Base-by-base conservation (phyloP, 2,888 invertebrate genomes). In the Enoplolaimus lenunculus region DNA sequence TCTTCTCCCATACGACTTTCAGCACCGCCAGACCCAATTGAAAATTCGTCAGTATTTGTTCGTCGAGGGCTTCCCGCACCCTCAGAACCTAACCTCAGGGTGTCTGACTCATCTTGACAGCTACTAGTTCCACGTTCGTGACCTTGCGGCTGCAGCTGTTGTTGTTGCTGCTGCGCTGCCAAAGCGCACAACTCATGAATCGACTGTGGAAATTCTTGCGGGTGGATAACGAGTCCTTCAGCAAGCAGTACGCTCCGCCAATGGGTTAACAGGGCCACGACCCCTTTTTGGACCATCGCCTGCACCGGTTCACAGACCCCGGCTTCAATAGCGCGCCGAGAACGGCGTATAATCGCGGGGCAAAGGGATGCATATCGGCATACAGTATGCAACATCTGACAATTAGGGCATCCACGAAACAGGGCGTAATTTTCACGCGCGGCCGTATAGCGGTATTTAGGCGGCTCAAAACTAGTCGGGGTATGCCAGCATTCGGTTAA, bases 161-260 rank as follows among this genome's bases (percentile, higher is more conserved):
- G n/a, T n/a, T n/a, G n/a, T n/a, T n/a, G n/a, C n/a, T n/a, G n/a
- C n/a, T n/a, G n/a, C n/a, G n/a, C n/a, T n/a, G 45, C 45, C 45
- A 45, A 21, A 7, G 7, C 7, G 21, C 7, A 7, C 45, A 45
- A 45, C 45, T 21, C 21, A 45, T 45, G 45, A 7, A 45, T 21
- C 7, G 45, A 7, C 7, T 21, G 7, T 45, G 45, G 21, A 45
- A 45, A 45, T 21, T 45, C 21, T 7, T 7, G 7, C 21, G 45
- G 45, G 26, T 29, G 66, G n/a, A 7, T 60, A 28, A 76, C 75
- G 69, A 74, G 72, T 35, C 76, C 71, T 35, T 77, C 74, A 59
- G 75, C 73, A 67, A 76, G 75, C 45, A 79, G 74, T 66, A 77
- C 74, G 26, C 76, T 74, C 34, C 79, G 78, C 79, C 79, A 79